Evolutionary conservation across 2,113 vertebrate genomes (phyloP), one percentile per base, ranked within the genome.

Genomic region (Syrrhaptes paradoxus): DNA sequence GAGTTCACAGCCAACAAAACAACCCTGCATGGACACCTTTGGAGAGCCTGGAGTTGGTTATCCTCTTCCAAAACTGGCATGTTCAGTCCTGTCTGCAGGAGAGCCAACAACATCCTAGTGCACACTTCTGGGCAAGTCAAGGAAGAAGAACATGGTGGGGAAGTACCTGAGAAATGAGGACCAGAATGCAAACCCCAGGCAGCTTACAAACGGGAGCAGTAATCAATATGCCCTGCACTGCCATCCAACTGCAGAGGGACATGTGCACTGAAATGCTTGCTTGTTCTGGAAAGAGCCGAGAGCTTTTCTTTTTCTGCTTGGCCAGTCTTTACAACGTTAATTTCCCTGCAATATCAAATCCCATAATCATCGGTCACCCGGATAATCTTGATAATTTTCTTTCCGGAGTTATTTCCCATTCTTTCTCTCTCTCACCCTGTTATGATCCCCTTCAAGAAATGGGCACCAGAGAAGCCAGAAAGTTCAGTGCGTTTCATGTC

Each of bases 341-440:
- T 81, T 95, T 95, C 36, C 26, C 14, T 7, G 1, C 84, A 80
- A 67, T 80, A 93, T 78, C 68, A 90, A 92, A 90, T 81, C 80
- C 65, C 34, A 51, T 72, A 81, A 92, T 93, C 65, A 57, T 92
- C 1, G 1, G 59, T 93, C 80, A 87, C 31, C 17, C 0, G 0
- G 24, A 67, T 78, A 84, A 91, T 90, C 73, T 20, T 78, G 68
- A 78, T 87, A 78, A 95, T 90, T 92, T 84, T 67, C 68, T 72
- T 95, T 93, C 48, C 0, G 0, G 73, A 81, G 38, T 84, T 84
- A 78, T 75, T 93, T 92, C 65, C 80, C 7, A 0, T 58, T 88
- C 80, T 75, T 83, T 85, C 54, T 24, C 36, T 85, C 79, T 89
- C 38, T 81, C n/a, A 32, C 34, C 15, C 58, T 13, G 1, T 85